A percentile compares a stretch with the other conserved stretches of the same genome.
Evolutionary conservation across 2,888 invertebrate species (phyloP).

Genomic region (Oscheius myriophilus): DNA sequence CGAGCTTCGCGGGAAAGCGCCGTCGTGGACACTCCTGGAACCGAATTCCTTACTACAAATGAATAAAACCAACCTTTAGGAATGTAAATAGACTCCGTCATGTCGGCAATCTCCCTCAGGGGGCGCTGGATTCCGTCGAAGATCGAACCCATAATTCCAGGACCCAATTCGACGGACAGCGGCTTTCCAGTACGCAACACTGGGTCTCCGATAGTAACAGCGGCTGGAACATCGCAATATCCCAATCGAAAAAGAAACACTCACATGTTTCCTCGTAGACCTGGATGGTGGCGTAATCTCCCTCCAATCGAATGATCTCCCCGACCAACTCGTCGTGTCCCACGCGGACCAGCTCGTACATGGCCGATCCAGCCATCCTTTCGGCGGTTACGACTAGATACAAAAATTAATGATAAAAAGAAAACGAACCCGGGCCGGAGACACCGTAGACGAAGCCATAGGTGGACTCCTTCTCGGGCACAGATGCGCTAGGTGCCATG

Average conservation of each 20-base stretch:
- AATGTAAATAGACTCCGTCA: constrained; percentile 77
- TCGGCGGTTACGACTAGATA: constrained; percentile 95
- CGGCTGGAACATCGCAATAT: constrained; percentile 74
- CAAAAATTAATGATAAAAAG: constrained; percentile 76
- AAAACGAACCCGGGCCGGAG: constrained; percentile 82
- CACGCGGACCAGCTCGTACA: constrained; percentile 99
- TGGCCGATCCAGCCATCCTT: constrained; percentile 93
- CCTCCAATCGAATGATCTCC: constrained; percentile 98
- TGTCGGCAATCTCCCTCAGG: constrained; percentile 88
- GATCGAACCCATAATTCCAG: constrained; percentile 98
- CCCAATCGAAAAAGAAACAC: constrained; percentile 69
- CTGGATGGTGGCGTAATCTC: constrained; percentile 99
- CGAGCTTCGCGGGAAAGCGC: constrained; percentile 81
- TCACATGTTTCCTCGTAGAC: constrained; percentile 76
- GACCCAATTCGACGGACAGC: constrained; percentile 95
- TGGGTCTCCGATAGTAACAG: constrained; percentile 98
- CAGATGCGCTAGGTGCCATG: background rate
- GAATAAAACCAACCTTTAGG: constrained; percentile 12
- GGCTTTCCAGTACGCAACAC: constrained; percentile 99
- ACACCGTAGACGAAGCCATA: constrained; percentile 97
- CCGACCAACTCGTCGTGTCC: constrained; percentile 97
- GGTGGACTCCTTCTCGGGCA: constrained; percentile 66
- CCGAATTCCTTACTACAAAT: background rate
- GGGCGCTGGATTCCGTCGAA: constrained; percentile 99
- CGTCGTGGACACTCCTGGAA: constrained; percentile 12